These are phyloP conservation scores for Perdita meconis DNA, from an alignment of 2,888 invertebrate genomes.

Conservation along the genomic window DNA sequence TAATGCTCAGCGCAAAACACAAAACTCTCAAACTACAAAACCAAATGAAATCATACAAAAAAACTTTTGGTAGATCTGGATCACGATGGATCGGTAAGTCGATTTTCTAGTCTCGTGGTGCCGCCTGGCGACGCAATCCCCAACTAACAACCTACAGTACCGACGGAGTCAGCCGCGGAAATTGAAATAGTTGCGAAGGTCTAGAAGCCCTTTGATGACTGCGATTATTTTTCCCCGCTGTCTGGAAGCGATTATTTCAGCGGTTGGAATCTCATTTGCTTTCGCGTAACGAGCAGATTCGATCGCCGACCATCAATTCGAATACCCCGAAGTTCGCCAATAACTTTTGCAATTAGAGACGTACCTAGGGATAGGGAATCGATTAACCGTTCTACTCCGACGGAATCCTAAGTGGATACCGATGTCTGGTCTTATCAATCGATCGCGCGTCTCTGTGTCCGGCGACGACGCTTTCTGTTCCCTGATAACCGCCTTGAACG, in stretches of 20 bases:
- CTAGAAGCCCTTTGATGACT: constrained; percentile 3
- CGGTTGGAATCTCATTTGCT: constrained; percentile 32
- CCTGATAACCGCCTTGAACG: constrained; percentile 58
- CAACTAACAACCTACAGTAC: constrained; percentile 25
- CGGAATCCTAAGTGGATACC: constrained; percentile 73
- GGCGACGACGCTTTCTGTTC: constrained; percentile 44
- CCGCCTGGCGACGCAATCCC: constrained; percentile 41
- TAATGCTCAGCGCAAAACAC: no score
- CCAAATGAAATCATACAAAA: neutral
- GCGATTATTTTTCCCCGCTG: constrained; percentile 36
- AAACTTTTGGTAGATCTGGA: neutral
- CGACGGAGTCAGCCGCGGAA: constrained; percentile 42
- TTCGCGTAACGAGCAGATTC: constrained; percentile 40
- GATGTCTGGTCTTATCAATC: constrained; percentile 75
- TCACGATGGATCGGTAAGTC: constrained; percentile 60
- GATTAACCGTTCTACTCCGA: constrained; percentile 54
- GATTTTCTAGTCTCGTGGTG: constrained; percentile 56
- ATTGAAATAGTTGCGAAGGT: constrained; percentile 37
- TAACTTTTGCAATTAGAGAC: constrained; percentile 64
- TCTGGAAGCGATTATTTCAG: constrained; percentile 23
- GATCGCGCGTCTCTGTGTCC: constrained; percentile 56
- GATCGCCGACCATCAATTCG: constrained; percentile 54
- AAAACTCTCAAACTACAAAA: no score
- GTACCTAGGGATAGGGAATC: constrained; percentile 37
- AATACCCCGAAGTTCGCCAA: constrained; percentile 28